Evolutionary conservation across 2,113 vertebrate species (phyloP).

Genomic region (Paralichthys olivaceus): DNA sequence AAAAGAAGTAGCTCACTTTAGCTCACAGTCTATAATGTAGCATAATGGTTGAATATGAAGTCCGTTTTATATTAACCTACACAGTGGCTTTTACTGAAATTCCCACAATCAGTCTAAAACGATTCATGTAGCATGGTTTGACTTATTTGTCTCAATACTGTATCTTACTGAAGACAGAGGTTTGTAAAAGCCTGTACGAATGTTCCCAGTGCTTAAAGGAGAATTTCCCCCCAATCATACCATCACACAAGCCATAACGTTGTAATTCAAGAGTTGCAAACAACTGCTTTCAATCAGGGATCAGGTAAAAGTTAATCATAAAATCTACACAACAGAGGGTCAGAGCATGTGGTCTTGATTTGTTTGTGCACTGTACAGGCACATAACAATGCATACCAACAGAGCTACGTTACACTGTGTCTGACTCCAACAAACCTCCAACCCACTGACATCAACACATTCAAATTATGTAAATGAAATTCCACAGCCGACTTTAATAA

Average conservation of each 20-base stretch:
- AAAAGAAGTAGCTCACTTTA: constrained; percentile 14
- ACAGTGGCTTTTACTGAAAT: neutral
- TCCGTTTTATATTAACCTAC: constrained; percentile 21
- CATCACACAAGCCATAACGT: neutral
- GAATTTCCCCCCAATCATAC: neutral
- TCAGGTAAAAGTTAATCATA: constrained; percentile 3
- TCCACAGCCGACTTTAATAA: constrained; percentile 7
- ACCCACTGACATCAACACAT: constrained; percentile 21
- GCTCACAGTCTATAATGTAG: constrained; percentile 12
- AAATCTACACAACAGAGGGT: constrained; percentile 36
- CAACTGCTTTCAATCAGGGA: constrained; percentile 37
- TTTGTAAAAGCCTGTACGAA: neutral
- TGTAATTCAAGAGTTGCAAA: constrained; percentile 13
- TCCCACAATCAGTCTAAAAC: neutral
- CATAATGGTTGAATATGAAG: constrained; percentile 18
- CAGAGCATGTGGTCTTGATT: constrained; percentile 53
- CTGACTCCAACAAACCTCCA: neutral
- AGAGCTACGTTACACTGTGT: constrained; percentile 10
- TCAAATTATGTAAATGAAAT: constrained; percentile 1
- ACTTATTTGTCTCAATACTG: neutral
- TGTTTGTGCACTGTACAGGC: constrained; percentile 27
- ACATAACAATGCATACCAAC: constrained; percentile 43
- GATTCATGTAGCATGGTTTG: neutral
- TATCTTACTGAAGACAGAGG: neutral
- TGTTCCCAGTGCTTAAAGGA: neutral